Base-by-base conservation (phyloP, 2,888 invertebrate species). In the Pseudococcus longispinus region DNA sequence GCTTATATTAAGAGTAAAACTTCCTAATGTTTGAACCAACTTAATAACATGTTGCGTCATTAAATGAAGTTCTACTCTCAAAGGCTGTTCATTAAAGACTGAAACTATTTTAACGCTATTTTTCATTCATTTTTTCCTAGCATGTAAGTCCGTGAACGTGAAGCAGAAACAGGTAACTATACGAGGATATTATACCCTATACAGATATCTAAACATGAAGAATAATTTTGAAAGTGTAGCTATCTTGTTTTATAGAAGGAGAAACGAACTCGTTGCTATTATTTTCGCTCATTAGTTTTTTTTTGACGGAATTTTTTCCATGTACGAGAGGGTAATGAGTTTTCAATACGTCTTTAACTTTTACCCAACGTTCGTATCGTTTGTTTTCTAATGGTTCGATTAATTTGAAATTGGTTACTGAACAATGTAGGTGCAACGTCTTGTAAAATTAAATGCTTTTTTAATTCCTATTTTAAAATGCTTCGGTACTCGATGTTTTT, bases 1-100 rank as follows among this genome's bases (percentile, higher is more conserved):
- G 77, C 77, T 80, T 80, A 80, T 80, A 80, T 80, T 80, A 80
- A 80, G 77, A 80, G 77, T 80, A 42, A 80, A 80, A 80, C 77
- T 80, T 80, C 32, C 32, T 80, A 80, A 80, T 80, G 77, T 80
- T 80, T 42, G 77, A 80, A 80, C 77, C 77, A 80, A 42, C 77
- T 42, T 80, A 80, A 80, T 80, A 80, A 80, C 42, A 80, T 80
- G 77, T 80, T 80, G 77, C 77, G 77, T 80, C 77, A 80, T 80
- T 80, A 80, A 80, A 42, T 80, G 77, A 80, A 80, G 77, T 80
- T 80, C 42, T 42, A 80, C 77, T 80, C 77, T 80, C 32, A 42
- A 80, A 80, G 77, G 37, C 77, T 80, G 32, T 80, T 80, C 77
- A 80, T 80, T 80, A 80, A 80, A 42, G 77, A 80, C 77, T 37